Evolutionary conservation across 2,113 vertebrate genomes (phyloP).

Genomic region (Raja brachyura): DNA sequence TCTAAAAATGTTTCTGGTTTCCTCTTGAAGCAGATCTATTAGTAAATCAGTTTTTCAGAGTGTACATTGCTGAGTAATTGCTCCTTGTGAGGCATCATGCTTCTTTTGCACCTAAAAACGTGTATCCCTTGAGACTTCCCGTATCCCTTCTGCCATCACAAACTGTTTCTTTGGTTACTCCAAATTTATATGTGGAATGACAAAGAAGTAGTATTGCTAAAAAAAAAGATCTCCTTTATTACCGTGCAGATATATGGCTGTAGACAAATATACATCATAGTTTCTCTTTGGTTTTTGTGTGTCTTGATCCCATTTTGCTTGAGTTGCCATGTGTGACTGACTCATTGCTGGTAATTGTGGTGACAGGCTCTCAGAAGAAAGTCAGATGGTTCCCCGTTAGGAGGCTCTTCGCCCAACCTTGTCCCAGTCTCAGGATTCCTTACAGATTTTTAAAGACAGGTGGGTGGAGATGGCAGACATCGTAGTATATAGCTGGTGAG

Average conservation of each 20-base stretch:
- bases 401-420: conserved; percentile 67
- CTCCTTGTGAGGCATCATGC: not conserved
- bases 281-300: conserved; percentile 30
- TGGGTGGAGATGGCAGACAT: conserved; percentile 51
- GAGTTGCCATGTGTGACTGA: conserved; percentile 53
- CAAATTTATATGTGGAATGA: not conserved
- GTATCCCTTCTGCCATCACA: not conserved
- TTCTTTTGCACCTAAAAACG: not conserved
- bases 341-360: conserved; percentile 65
- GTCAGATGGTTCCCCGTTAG: conserved; percentile 66
- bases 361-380: conserved; percentile 66
- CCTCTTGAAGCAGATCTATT: not conserved
- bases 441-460: conserved; percentile 76
- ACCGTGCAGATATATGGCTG: not conserved
- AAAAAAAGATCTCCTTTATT: not conserved
- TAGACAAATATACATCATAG: not conserved
- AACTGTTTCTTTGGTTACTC: not conserved
- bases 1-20: too few species aligned
- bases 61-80: not conserved
- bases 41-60: not conserved
- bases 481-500: conserved; percentile 9
- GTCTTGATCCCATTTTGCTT: conserved; percentile 38
- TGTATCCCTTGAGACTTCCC: not conserved
- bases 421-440: conserved; percentile 67
- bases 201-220: not conserved